phyloP scores from a whole-genome alignment of 1,140 invertebrate species.

The Lucilia cuprina region DNA sequence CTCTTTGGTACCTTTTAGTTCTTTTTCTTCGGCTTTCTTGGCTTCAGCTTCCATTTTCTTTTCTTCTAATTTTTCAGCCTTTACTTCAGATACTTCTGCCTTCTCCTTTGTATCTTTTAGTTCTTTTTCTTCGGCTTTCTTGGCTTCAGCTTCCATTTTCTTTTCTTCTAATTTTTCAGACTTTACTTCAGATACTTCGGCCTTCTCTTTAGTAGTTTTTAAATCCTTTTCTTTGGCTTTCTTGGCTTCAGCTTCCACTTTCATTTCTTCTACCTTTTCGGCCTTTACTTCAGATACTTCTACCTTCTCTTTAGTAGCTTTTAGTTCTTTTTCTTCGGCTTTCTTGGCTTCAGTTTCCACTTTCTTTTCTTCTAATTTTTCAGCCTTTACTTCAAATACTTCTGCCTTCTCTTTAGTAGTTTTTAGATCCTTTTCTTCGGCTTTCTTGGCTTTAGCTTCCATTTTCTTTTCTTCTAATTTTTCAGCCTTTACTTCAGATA shows the following conservation, averaged over 20 bases:
- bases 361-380: background rate
- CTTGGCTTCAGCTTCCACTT: background rate
- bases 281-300: background rate
- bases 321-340: constrained; percentile 40
- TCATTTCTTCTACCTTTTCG: background rate
- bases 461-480: constrained; percentile 42
- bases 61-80: background rate
- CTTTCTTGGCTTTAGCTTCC: constrained; percentile 41
- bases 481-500: constrained; percentile 41
- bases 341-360: background rate
- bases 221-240: background rate
- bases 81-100: background rate
- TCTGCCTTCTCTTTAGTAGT: background rate
- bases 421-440: constrained; percentile 34
- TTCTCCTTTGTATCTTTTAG: background rate
- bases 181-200: background rate
- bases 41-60: background rate
- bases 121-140: background rate
- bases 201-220: background rate
- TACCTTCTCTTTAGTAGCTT: constrained; percentile 32
- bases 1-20: background rate
- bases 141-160: background rate
- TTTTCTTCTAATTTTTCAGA: background rate
- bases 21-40: background rate
- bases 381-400: constrained; percentile 35